Conservation (phyloP, 2,888 invertebrate genomes). For the Trissonchulus latispiculum region DNA sequence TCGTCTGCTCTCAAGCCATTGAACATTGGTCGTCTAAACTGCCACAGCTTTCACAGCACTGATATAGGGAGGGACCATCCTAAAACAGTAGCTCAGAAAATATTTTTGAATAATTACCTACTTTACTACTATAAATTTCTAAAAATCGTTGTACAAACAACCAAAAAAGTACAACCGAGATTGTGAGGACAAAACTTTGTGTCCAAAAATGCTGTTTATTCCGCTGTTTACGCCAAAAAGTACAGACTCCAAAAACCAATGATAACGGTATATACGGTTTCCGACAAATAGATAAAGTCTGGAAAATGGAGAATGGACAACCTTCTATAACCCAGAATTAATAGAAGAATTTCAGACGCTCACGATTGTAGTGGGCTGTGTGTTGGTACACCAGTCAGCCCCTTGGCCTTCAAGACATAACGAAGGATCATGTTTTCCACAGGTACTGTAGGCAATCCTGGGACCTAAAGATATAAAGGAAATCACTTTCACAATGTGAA, state of each 20-base stretch:
- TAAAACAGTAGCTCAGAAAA: no score
- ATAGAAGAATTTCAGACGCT: slow-evolving; percentile 94
- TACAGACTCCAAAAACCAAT: no score
- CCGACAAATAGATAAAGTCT: no score
- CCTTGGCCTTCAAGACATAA: slow-evolving; percentile 99
- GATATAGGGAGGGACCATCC: slow-evolving; percentile 98
- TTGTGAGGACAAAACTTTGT: no score
- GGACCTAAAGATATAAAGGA: slow-evolving; percentile 56
- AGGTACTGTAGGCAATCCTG: slow-evolving; percentile 93
- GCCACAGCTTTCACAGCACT: slow-evolving; percentile 99
- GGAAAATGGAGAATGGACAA: no score
- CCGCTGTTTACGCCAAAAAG: no score
- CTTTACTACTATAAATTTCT: background rate
- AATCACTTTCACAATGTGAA: no score
- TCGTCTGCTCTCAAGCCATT: slow-evolving; percentile 94
- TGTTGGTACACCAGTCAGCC: slow-evolving; percentile 99
- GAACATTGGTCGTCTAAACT: slow-evolving; percentile 98
- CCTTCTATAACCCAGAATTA: no score
- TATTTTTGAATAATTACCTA: background rate
- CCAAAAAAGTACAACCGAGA: no score
- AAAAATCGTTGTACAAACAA: background rate
- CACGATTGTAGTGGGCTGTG: slow-evolving; percentile 99
- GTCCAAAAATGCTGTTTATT: no score
- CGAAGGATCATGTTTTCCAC: slow-evolving; percentile 99
- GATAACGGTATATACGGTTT: no score